Conservation (phyloP, 2,888 invertebrate genomes). For the Synergus japonicus region DNA sequence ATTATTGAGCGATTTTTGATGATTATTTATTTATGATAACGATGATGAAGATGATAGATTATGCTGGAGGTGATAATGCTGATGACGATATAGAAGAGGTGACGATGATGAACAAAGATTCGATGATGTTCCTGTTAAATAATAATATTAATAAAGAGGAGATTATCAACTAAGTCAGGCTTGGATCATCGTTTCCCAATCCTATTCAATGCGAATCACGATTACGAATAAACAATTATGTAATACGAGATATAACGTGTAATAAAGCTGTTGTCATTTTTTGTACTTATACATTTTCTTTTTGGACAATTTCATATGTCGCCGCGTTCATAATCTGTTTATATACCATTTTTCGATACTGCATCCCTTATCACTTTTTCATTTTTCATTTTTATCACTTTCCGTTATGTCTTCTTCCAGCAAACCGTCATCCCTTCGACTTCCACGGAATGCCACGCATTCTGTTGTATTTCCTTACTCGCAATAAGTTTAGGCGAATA, state of each 20-base stretch:
- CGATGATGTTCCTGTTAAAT: conserved; percentile 77
- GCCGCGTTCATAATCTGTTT: conserved; percentile 46
- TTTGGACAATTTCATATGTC: conserved; percentile 63
- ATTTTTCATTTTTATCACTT: conserved; percentile 42
- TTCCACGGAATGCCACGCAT: conserved; percentile 23
- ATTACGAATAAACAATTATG: conserved; percentile 55
- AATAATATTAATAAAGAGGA: conserved; percentile 71
- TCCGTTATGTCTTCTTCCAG: conserved; percentile 3
- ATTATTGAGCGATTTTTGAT: conserved; percentile 70
- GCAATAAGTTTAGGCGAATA: conserved; percentile 56
- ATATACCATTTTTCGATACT: conserved; percentile 31
- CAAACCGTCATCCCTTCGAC: conserved; percentile 50
- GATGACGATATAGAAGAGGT: conserved; percentile 62
- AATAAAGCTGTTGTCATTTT: conserved; percentile 71
- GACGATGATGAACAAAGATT: conserved; percentile 73
- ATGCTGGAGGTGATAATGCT: conserved; percentile 51
- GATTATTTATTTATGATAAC: conserved; percentile 73
- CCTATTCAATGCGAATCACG: conserved; percentile 40
- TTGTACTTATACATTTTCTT: conserved; percentile 69
- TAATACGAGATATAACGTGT: conserved; percentile 57
- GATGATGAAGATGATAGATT: conserved; percentile 58
- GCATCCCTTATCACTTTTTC: conserved; percentile 22
- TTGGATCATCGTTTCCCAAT: conserved; percentile 52
- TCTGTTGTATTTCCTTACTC: conserved; percentile 47
- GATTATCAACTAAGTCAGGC: conserved; percentile 72